phyloP scores from a whole-genome alignment of 2,888 invertebrate species.

The Ennomos fuscantarius region DNA sequence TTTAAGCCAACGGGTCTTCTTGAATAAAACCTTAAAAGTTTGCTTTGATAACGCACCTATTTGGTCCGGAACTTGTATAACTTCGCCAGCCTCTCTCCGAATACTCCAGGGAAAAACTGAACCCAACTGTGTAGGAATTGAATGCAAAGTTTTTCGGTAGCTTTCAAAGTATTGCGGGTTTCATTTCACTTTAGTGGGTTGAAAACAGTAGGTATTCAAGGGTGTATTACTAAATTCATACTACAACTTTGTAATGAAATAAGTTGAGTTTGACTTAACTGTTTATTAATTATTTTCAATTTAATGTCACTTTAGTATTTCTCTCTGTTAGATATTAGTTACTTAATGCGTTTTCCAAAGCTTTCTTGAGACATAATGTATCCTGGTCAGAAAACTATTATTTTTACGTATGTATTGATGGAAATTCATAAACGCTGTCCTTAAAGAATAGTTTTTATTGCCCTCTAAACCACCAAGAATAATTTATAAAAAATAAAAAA shows the following conservation, averaged over 20 bases:
- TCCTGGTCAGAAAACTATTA: too few species aligned
- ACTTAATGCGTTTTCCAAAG: too few species aligned
- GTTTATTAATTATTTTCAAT: too few species aligned
- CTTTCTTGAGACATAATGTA: too few species aligned
- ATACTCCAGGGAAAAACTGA: slow-evolving; percentile 32
- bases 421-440: slow-evolving; percentile 15
- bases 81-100: slow-evolving; percentile 34
- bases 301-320: too few species aligned
- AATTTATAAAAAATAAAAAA: slow-evolving; percentile 26
- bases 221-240: background rate
- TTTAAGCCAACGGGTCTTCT: slow-evolving; percentile 57
- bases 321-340: too few species aligned
- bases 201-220: background rate
- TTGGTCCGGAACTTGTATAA: slow-evolving; percentile 59
- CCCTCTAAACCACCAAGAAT: slow-evolving; percentile 24
- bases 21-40: slow-evolving; percentile 78
- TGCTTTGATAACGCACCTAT: slow-evolving; percentile 70
- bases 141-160: slow-evolving; percentile 37
- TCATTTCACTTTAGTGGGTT: slow-evolving; percentile 6
- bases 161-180: slow-evolving; percentile 22
- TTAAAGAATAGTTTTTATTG: slow-evolving; percentile 29
- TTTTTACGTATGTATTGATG: background rate
- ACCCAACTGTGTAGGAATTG: slow-evolving; percentile 34
- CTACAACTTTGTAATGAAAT: too few species aligned
- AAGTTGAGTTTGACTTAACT: too few species aligned